Conservation (phyloP, 2,888 invertebrate species). For the Meghimatium bilineatum region DNA sequence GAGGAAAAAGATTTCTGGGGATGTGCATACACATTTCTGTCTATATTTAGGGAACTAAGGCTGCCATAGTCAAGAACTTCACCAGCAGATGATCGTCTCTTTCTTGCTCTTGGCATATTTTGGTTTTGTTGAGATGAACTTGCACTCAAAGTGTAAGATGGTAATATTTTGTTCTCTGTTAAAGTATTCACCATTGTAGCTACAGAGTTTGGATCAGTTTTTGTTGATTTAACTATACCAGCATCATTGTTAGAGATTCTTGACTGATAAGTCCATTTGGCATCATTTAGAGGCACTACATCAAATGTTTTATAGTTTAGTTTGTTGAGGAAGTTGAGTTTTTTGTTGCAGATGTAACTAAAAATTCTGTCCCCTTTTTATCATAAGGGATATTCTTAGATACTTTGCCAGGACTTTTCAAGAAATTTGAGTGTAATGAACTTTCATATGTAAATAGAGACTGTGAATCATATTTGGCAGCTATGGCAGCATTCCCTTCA, state of each 20-base stretch:
- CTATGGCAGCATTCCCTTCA: background rate
- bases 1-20: background rate
- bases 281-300: background rate
- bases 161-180: background rate
- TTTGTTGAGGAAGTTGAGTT: background rate
- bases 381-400: background rate
- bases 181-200: background rate
- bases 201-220: background rate
- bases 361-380: constrained; percentile 16
- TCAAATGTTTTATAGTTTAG: background rate
- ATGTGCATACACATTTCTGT: background rate
- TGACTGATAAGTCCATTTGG: background rate
- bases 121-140: background rate
- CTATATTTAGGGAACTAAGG: constrained; percentile 1
- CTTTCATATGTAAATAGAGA: background rate
- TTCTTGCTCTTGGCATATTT: background rate
- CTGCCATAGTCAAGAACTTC: constrained; percentile 37
- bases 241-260: background rate
- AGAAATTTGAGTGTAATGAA: background rate
- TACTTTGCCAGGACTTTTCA: background rate
- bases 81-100: constrained; percentile 40
- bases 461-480: background rate
- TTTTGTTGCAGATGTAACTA: background rate
- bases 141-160: background rate
- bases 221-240: background rate